Evolutionary conservation across 2,888 invertebrate genomes (phyloP).

Genomic region (Rhodophaea formosa): DNA sequence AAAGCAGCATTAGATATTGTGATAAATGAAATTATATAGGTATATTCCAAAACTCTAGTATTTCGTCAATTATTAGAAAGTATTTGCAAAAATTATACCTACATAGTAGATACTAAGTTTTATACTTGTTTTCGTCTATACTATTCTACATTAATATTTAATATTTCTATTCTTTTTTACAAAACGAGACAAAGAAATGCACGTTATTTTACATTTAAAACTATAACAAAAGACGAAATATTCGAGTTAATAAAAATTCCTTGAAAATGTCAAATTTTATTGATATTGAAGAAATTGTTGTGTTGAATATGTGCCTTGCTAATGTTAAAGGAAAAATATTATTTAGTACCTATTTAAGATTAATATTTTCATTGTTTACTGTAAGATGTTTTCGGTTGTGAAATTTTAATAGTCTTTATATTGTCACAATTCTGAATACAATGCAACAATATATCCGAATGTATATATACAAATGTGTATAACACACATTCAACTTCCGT

Average conservation of each 20-base stretch:
- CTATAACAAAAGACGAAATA: background rate
- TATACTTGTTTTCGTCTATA: background rate
- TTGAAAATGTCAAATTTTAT: background rate
- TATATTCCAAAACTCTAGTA: background rate
- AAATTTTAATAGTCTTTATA: constrained; percentile 43
- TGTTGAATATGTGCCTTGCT: constrained; percentile 36
- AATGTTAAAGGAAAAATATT: constrained; percentile 14
- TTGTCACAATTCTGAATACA: constrained; percentile 41
- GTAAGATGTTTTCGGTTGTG: constrained; percentile 53
- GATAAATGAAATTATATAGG: constrained; percentile 17
- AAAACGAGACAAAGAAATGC: background rate
- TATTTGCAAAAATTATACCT: background rate
- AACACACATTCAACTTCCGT: too few species aligned
- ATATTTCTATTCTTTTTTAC: background rate
- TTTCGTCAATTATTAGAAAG: background rate
- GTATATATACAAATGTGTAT: background rate
- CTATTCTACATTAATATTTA: too few species aligned
- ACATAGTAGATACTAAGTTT: too few species aligned
- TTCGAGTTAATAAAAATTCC: background rate
- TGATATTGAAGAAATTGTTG: constrained; percentile 10
- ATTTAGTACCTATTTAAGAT: constrained; percentile 9
- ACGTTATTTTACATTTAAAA: background rate
- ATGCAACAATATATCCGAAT: background rate
- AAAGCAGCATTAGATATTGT: constrained; percentile 18
- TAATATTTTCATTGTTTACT: constrained; percentile 18